Evolutionary conservation across 2,888 invertebrate genomes (phyloP), one percentile per base, ranked within the genome.

Genomic region (Hydraecia micacea): DNA sequence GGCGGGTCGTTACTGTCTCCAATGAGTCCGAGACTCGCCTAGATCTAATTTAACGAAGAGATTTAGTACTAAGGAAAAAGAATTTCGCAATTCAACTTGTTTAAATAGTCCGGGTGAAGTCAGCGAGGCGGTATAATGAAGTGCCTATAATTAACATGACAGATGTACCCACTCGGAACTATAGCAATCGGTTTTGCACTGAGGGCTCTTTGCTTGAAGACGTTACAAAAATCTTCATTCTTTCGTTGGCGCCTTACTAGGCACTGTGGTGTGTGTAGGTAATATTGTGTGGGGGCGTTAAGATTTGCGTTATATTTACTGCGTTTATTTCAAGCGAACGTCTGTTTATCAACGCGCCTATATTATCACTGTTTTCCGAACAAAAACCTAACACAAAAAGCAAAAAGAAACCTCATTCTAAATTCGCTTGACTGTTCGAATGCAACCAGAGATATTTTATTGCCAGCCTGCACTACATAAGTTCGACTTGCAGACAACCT

Each of bases 1-100:
- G 71, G 65, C 68, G 71, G 81, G 77, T 88, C 83, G 77, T 89
- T 90, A 88, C 82, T 77, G 83, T 77, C 86, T 86, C 83, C 84
- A 87, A 86, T 63, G 62, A 84, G 63, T 71, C 60, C 71, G 74
- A 74, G 78, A 65, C 66, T 79, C 73, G 83, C 81, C 87, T 87
- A 86, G 89, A 87, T 87, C 87, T 88, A 89, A 90, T 90, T 91
- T 90, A 91, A 90, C 89, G 77, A 87, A 90, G 83, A 90, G 89
- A 89, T 91, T 91, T 89, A 89, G 77, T 83, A 55, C 70, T 79
- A 80, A 85, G 84, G 83, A 85, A 88, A 90, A 89, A 88, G 75
- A 84, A 88, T 68, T 89, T 84, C 49, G 69, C 77, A 77, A 84
- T 83, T 85, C 77, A 80, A 75, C 79, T 86, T 87, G 72, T 86